Percentiles rank a stretch among this genome's conserved stretches.
Evolutionary conservation across 2,888 invertebrate species (phyloP).

Genomic region (Pseudococcus jackbeardsleyi): DNA sequence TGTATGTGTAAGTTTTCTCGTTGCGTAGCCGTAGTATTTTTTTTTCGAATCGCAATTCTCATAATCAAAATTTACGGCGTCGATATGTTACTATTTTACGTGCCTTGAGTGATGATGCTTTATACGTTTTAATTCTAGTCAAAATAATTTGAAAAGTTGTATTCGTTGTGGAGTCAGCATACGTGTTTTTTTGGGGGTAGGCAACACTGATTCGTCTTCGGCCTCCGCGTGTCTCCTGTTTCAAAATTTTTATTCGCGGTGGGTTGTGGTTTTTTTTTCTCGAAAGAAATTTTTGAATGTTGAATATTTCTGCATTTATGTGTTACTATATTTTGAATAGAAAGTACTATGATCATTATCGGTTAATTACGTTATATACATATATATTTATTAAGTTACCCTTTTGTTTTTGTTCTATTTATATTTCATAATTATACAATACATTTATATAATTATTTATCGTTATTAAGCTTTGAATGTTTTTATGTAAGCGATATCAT

Average conservation of each 20-base stretch:
- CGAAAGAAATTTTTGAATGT: not conserved
- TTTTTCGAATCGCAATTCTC: not conserved
- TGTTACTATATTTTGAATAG: slow-evolving; percentile 33
- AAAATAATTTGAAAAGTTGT: slow-evolving; percentile 9
- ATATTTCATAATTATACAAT: slow-evolving; percentile 11
- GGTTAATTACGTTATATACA: slow-evolving; percentile 26
- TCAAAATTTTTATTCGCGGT: not conserved
- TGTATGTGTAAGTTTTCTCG: slow-evolving; percentile 6
- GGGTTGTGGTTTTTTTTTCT: not conserved
- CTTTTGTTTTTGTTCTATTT: slow-evolving; percentile 17
- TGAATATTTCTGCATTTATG: slow-evolving; percentile 41
- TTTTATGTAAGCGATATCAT: slow-evolving; percentile 5
- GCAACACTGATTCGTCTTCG: slow-evolving; percentile 1
- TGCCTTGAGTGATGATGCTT: slow-evolving; percentile 32
- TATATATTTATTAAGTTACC: slow-evolving; percentile 31
- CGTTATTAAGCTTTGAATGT: not conserved
- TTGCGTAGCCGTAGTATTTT: not conserved
- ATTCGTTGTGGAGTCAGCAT: not conserved
- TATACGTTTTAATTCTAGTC: slow-evolving; percentile 29
- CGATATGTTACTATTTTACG: not conserved
- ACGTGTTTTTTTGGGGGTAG: not conserved
- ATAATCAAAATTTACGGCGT: slow-evolving; percentile 6
- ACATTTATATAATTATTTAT: not conserved
- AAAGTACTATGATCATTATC: not conserved
- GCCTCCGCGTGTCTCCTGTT: not conserved